Conservation (phyloP, 2,888 invertebrate species). For the Amblyteles armatorius region DNA sequence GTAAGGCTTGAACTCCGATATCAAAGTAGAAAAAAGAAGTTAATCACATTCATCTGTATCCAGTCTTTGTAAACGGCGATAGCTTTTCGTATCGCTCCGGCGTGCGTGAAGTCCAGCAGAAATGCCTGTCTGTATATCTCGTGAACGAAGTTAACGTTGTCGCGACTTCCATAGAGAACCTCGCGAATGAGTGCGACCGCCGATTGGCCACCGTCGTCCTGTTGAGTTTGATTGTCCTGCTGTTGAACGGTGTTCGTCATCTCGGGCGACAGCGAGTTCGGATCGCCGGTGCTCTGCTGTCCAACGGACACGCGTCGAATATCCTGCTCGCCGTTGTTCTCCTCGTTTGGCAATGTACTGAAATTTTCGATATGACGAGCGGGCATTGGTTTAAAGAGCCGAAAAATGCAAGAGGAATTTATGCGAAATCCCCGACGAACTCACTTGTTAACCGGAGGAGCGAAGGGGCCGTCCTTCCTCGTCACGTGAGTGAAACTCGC, state of each 20-base stretch:
- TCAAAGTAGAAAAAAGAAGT: constrained; percentile 20
- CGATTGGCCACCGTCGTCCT: constrained; percentile 83
- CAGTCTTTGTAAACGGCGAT: constrained; percentile 98
- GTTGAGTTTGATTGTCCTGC: constrained; percentile 77
- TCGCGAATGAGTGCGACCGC: constrained; percentile 92
- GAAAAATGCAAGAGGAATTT: background rate
- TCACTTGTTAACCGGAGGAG: constrained; percentile 80
- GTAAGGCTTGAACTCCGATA: background rate
- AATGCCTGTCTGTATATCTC: constrained; percentile 98
- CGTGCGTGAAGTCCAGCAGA: constrained; percentile 94
- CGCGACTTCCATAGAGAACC: constrained; percentile 94
- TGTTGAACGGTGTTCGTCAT: constrained; percentile 70
- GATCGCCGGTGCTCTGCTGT: constrained; percentile 80
- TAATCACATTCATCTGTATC: constrained; percentile 93
- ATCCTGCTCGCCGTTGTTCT: constrained; percentile 82
- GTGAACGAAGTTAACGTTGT: constrained; percentile 97
- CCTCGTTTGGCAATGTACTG: constrained; percentile 84
- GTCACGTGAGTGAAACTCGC: constrained; percentile 93
- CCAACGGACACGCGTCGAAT: constrained; percentile 83
- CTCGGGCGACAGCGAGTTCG: constrained; percentile 80
- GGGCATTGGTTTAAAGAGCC: background rate
- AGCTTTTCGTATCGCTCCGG: constrained; percentile 94
- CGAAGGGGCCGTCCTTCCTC: constrained; percentile 86
- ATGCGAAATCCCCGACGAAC: background rate
- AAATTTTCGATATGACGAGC: constrained; percentile 1